Percentiles rank a stretch among this genome's conserved stretches.
Conservation (phyloP, 2,888 invertebrate species). For the Blera fallax region DNA sequence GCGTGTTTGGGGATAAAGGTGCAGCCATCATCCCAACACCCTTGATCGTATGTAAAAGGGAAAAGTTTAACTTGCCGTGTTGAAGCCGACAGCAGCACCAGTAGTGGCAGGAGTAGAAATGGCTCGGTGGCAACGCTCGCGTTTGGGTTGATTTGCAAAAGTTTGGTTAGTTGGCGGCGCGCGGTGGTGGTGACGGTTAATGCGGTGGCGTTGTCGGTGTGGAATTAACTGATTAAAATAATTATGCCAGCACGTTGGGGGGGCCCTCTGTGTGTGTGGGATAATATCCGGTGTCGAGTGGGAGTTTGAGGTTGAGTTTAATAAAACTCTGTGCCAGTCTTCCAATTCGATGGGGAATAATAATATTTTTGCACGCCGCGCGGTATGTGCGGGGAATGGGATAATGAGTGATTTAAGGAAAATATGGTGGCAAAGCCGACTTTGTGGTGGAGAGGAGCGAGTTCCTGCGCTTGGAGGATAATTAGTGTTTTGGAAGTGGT, state of each 20-base stretch:
- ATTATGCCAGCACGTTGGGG: constrained; percentile 61
- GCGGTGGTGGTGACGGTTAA: constrained; percentile 54
- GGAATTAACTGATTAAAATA: constrained; percentile 73
- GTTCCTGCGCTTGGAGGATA: constrained; percentile 26
- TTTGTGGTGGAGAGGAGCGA: neutral
- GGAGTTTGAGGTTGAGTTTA: constrained; percentile 10
- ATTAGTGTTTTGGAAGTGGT: constrained; percentile 35
- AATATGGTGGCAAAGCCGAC: constrained; percentile 3
- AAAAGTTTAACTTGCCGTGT: constrained; percentile 36
- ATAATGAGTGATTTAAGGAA: constrained; percentile 62
- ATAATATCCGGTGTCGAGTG: constrained; percentile 47
- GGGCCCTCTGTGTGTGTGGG: neutral
- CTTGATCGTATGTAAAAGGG: constrained; percentile 1
- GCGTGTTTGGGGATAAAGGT: neutral
- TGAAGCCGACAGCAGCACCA: neutral
- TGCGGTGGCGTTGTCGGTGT: constrained; percentile 71
- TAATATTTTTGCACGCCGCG: constrained; percentile 40
- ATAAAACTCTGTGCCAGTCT: constrained; percentile 47
- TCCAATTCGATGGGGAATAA: constrained; percentile 20
- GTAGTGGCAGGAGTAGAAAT: neutral
- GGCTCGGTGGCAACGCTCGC: constrained; percentile 28
- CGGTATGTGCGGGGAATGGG: neutral
- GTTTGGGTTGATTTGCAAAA: constrained; percentile 69
- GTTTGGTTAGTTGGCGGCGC: constrained; percentile 66
- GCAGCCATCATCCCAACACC: neutral